phyloP scores from a whole-genome alignment of 1,140 invertebrate genomes.

The Micrasema longulum region DNA sequence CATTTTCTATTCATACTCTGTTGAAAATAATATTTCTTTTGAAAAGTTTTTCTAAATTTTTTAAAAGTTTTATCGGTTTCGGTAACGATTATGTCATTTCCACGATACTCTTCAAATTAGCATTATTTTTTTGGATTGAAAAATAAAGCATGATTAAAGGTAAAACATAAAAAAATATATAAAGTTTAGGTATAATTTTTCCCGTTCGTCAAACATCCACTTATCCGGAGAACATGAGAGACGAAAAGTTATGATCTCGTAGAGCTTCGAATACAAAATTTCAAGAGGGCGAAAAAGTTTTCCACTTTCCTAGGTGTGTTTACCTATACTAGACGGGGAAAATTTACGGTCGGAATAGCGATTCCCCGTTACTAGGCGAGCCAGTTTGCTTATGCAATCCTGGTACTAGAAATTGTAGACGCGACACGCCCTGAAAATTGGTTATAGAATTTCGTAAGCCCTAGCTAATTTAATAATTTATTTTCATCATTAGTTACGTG shows the following conservation, averaged over 20 bases:
- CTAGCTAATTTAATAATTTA: no score
- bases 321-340: constrained; percentile 24
- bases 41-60: no score
- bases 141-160: no score
- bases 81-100: no score
- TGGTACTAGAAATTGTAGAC: constrained; percentile 6
- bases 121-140: no score
- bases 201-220: not conserved
- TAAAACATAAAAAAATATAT: no score
- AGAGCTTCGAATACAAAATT: not conserved
- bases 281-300: constrained; percentile 3
- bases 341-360: constrained; percentile 25
- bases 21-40: no score
- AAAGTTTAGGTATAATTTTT: no score
- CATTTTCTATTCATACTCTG: no score
- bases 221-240: constrained; percentile 9
- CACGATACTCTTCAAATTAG: no score
- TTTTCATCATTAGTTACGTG: no score
- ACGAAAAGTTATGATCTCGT: not conserved
- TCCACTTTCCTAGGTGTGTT: constrained; percentile 19
- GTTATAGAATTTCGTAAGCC: not conserved
- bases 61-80: no score
- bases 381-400: constrained; percentile 36
- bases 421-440: constrained; percentile 38
- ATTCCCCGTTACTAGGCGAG: constrained; percentile 28